A percentile compares a stretch with the other conserved stretches of the same genome.
Evolutionary conservation across 1,140 invertebrate genomes (phyloP).

Genomic region (Alviniconcha marisindica): DNA sequence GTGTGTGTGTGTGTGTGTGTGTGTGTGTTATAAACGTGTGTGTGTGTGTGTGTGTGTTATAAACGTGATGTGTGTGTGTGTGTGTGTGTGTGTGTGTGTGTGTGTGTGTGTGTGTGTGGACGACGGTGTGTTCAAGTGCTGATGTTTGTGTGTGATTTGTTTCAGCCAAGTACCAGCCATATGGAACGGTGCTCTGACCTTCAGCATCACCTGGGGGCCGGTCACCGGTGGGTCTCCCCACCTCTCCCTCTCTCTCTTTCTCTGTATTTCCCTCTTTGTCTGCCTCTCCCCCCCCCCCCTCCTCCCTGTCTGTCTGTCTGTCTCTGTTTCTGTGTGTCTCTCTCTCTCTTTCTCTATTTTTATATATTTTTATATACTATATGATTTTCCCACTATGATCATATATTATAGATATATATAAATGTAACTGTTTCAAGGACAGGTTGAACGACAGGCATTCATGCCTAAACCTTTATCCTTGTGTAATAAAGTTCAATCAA

Average conservation of each 20-base stretch:
- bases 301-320: neutral
- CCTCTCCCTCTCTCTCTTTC: no score
- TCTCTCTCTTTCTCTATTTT: neutral
- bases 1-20: slow-evolving; percentile 32
- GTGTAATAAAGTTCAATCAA: no score
- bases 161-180: slow-evolving; percentile 51
- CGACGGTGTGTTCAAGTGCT: neutral
- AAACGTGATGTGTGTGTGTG: neutral
- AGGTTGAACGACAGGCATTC: no score
- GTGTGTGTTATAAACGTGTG: slow-evolving; percentile 22
- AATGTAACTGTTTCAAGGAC: no score
- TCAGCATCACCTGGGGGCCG: slow-evolving; percentile 41
- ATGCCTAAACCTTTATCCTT: no score
- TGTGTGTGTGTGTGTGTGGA: slow-evolving; percentile 14
- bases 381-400: no score
- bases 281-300: neutral
- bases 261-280: neutral
- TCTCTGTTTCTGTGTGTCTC: neutral
- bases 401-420: no score
- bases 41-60: slow-evolving; percentile 1
- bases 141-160: neutral
- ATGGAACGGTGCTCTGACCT: slow-evolving; percentile 45
- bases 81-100: slow-evolving; percentile 32
- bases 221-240: slow-evolving; percentile 17
- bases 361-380: no score